These are phyloP conservation scores for Napeogenes sylphis DNA, from an alignment of 2,888 invertebrate species.

Conservation along the genomic window DNA sequence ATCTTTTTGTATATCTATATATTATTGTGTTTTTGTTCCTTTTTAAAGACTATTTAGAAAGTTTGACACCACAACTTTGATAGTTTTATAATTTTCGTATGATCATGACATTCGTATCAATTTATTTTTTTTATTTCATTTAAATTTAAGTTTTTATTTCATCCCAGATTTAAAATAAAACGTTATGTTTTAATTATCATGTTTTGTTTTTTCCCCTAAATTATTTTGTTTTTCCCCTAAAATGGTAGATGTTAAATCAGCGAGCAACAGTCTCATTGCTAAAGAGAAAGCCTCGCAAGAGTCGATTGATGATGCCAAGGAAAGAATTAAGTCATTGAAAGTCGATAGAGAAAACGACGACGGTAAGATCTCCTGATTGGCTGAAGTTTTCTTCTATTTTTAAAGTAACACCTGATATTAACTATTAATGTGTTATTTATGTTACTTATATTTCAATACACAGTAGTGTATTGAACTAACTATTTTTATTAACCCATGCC, in stretches of 20 bases:
- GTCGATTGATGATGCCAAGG: constrained; percentile 67
- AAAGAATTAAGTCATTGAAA: constrained; percentile 69
- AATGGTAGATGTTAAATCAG: constrained; percentile 49
- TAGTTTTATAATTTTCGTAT: not conserved
- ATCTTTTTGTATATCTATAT: too few relatives aligned
- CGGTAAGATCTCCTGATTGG: constrained; percentile 51
- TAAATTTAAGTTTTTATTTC: constrained; percentile 30
- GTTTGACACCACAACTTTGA: not conserved
- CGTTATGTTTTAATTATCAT: constrained; percentile 28
- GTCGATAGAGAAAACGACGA: constrained; percentile 71
- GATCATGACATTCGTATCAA: constrained; percentile 29
- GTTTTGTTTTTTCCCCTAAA: too few relatives aligned
- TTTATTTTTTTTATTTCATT: constrained; percentile 31
- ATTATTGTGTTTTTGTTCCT: too few relatives aligned
- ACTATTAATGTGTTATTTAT: constrained; percentile 7
- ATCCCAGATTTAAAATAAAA: too few relatives aligned
- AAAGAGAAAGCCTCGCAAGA: constrained; percentile 61
- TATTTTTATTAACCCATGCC: too few relatives aligned
- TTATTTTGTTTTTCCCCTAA: constrained; percentile 31
- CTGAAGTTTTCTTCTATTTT: not conserved
- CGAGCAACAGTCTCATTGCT: constrained; percentile 51
- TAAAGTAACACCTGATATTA: not conserved
- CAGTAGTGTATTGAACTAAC: too few relatives aligned
- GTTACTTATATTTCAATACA: constrained; percentile 4
- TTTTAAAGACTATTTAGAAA: too few relatives aligned